Evolutionary conservation across 2,797 vertebrate genomes (phyloP).

Genomic region (Dermochelys coriacea): DNA sequence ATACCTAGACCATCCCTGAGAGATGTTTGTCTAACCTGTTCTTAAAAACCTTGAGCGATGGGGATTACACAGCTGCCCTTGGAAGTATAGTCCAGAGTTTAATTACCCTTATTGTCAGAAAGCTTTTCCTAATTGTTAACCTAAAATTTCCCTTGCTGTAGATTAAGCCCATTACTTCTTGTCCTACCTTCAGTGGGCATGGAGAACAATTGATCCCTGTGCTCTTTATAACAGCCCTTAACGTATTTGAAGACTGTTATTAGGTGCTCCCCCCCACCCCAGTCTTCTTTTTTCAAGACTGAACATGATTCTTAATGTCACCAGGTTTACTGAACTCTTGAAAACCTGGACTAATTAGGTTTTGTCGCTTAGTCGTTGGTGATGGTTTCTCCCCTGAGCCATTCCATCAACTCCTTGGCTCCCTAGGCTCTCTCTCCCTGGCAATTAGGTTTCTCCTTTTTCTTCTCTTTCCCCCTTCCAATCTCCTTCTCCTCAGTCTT

Average conservation of each 20-base stretch:
- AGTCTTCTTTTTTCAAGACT: not conserved
- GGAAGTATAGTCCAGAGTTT: not conserved
- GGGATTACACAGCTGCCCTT: not conserved
- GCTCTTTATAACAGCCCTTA: not conserved
- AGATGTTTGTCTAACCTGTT: not conserved
- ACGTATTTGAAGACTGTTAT: not conserved
- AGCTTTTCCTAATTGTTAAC: not conserved
- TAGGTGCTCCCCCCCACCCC: too few relatives aligned
- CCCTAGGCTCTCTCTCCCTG: not conserved
- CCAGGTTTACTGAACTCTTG: slow-evolving; percentile 33
- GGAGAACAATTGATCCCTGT: not conserved
- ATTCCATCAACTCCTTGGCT: not conserved
- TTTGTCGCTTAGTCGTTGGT: not conserved
- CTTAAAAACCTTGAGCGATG: not conserved
- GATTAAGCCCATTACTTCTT: not conserved
- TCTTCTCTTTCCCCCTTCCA: not conserved
- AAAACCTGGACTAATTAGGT: not conserved
- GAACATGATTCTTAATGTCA: not conserved
- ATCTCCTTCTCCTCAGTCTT: not conserved
- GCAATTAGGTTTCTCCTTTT: not conserved
- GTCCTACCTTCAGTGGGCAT: not conserved
- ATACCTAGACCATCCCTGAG: not conserved
- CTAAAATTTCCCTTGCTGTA: not conserved
- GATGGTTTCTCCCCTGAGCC: not conserved
- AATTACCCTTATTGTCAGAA: not conserved